A percentile compares a stretch with the other conserved stretches of the same genome.
These are phyloP conservation scores for Hydroisotoma schaefferi DNA, from an alignment of 2,888 invertebrate species.

Conservation along the genomic window DNA sequence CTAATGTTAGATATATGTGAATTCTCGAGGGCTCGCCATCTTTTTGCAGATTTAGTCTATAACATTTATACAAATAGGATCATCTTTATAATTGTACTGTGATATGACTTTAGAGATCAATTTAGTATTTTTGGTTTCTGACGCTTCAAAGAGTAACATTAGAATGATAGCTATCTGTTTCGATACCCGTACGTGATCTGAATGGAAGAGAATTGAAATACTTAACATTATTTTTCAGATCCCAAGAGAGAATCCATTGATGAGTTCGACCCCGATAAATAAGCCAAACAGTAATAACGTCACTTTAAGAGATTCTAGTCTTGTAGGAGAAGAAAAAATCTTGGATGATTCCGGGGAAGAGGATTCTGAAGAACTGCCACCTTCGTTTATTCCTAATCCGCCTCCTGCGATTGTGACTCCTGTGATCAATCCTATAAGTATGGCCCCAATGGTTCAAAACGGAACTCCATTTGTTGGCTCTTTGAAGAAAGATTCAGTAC, in stretches of 20 bases:
- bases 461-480: constrained; percentile 13
- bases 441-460: constrained; percentile 9
- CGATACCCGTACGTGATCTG: neutral
- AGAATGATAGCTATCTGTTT: no score
- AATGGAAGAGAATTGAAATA: no score
- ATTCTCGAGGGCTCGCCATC: no score
- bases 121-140: no score
- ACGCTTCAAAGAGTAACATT: no score
- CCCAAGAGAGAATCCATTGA: neutral
- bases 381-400: constrained; percentile 47
- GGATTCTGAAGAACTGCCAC: constrained; percentile 42
- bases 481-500: neutral
- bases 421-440: neutral
- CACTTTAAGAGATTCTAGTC: constrained; percentile 10
- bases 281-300: neutral
- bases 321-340: constrained; percentile 12
- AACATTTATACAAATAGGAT: no score
- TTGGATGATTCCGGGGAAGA: constrained; percentile 14
- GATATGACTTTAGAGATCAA: no score
- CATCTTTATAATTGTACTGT: no score
- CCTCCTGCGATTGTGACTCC: constrained; percentile 26
- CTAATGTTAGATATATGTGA: no score
- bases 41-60: no score
- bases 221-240: neutral
- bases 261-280: neutral